Evolutionary conservation across 2,888 invertebrate genomes (phyloP).

Genomic region (Drosophila planitibia): DNA sequence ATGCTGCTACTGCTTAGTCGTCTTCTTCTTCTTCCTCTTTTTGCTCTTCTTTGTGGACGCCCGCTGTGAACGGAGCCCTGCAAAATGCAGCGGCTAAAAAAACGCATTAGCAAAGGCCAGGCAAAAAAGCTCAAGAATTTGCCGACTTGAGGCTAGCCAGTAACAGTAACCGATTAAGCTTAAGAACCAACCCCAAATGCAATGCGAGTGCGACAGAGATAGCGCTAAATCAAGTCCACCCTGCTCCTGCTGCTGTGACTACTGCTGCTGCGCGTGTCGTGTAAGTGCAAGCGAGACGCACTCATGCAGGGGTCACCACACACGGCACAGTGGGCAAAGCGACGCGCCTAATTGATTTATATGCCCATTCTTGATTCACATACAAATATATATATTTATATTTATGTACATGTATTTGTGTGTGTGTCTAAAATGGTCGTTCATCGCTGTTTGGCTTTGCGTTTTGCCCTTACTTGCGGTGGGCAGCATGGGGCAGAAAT

Average conservation of each 20-base stretch:
- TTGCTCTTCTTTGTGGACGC: constrained; percentile 29
- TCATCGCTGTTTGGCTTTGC: constrained; percentile 56
- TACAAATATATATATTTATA: background rate
- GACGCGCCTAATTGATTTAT: constrained; percentile 76
- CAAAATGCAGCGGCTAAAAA: constrained; percentile 48
- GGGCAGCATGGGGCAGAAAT: constrained; percentile 24
- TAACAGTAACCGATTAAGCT: constrained; percentile 72
- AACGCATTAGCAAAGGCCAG: constrained; percentile 60
- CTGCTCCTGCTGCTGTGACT: constrained; percentile 16
- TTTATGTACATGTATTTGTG: constrained; percentile 1
- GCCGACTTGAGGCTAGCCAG: constrained; percentile 61
- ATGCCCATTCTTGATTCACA: constrained; percentile 38
- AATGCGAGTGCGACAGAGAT: constrained; percentile 19
- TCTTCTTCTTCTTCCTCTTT: constrained; percentile 4
- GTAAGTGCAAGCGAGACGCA: constrained; percentile 39
- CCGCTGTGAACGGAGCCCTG: constrained; percentile 32
- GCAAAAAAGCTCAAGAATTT: constrained; percentile 50
- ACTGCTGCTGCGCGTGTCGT: background rate
- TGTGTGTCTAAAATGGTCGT: constrained; percentile 35
- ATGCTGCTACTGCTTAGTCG: constrained; percentile 11
- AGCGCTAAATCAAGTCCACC: constrained; percentile 17
- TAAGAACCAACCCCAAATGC: constrained; percentile 47
- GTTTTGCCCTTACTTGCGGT: constrained; percentile 30
- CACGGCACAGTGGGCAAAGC: constrained; percentile 43
- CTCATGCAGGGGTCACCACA: constrained; percentile 29